Evolutionary conservation across 2,113 vertebrate genomes (phyloP), one percentile per base, ranked within the genome.

Genomic region (Hylia prasina): DNA sequence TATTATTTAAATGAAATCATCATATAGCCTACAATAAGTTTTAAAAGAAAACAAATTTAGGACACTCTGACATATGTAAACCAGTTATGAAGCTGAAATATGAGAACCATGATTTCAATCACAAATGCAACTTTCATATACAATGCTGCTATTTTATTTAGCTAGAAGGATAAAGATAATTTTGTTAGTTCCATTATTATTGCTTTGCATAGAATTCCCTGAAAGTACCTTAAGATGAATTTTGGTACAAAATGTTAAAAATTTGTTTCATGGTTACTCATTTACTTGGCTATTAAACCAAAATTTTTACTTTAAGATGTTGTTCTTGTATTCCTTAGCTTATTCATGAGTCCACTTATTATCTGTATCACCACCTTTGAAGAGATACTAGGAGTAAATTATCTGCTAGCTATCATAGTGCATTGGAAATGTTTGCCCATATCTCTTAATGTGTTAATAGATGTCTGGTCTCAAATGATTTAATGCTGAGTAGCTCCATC

Each of bases 401-500:
- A 44, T 57, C 54, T 88, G 11, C 50, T 50, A 70, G 53, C 75
- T 85, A 22, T 87, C 45, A 48, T 31, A 72, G 15, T 58, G 17
- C 70, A 40, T 30, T 85, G 48, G 45, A 92, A 91, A 87, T 82
- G 11, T 90, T 91, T 86, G 54, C 42, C 53, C 22, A 1, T 66
- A 33, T 91, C 44, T 93, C 80, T 83, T 39, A 87, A 42, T 68
- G 72, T 77, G 23, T 79, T 85, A 76, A 54, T 82, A 73, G 71
- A 69, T 70, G 81, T 82, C 75, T 88, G 70, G 39, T 42, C n/a
- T 95, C 66, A 65, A 88, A 72, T 85, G 47, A 93, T 96, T 92
- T 80, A 81, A 64, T 71, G 39, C 51, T 83, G 65, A 77, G 60
- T 86, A 78, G 35, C 76, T 95, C 63, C 66, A 78, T 71, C 30